Conservation (phyloP, 23 tunicate genomes). For the Corella eumyota region DNA sequence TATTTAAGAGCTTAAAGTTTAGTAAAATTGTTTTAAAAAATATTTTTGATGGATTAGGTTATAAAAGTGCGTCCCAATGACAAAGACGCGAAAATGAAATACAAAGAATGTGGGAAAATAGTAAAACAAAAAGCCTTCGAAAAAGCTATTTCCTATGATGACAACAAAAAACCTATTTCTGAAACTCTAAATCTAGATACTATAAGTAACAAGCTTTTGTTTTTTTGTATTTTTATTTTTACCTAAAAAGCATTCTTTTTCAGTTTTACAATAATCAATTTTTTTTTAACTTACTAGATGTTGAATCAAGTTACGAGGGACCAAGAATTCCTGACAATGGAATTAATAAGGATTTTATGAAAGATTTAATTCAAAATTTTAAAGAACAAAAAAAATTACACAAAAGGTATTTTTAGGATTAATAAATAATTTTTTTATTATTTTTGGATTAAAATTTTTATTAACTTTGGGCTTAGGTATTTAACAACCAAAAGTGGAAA, state of each 20-base stretch:
- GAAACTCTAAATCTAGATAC: constrained; percentile 71
- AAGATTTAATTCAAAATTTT: constrained; percentile 36
- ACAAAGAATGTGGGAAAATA: constrained; percentile 89
- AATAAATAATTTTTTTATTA: no score
- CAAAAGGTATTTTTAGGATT: constrained; percentile 26
- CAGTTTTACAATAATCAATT: no score
- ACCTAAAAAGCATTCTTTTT: not conserved
- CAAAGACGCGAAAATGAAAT: constrained; percentile 71
- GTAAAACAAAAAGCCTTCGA: constrained; percentile 97
- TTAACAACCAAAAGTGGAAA: no score
- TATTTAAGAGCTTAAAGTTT: not conserved
- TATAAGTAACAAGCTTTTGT: constrained; percentile 56
- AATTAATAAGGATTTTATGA: constrained; percentile 62
- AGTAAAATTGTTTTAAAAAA: not conserved
- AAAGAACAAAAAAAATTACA: constrained; percentile 72
- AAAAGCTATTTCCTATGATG: constrained; percentile 88
- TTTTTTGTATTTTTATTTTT: not conserved
- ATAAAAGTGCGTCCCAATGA: constrained; percentile 69
- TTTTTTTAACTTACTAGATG: constrained; percentile 24
- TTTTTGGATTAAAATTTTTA: no score
- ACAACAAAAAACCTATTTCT: constrained; percentile 58
- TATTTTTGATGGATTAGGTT: constrained; percentile 21
- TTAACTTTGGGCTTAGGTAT: no score
- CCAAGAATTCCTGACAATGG: constrained; percentile 78
- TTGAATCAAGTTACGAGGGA: constrained; percentile 63